Evolutionary conservation across 2,797 vertebrate genomes (phyloP).

Genomic region (Amazonetta brasiliensis): DNA sequence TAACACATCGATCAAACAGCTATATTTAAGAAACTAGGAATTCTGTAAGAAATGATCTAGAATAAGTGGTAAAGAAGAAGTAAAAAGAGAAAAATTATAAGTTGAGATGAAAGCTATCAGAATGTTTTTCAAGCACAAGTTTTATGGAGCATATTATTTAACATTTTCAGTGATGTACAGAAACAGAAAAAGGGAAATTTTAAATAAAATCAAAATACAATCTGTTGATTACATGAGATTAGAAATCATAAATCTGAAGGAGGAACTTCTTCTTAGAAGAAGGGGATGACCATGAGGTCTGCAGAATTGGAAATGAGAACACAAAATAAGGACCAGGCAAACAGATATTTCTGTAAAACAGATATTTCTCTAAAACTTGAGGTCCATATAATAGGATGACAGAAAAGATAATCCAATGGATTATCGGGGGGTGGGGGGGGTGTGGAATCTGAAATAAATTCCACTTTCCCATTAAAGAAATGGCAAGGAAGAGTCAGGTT

Average conservation of each 20-base stretch:
- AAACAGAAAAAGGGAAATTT: neutral
- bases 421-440: no score
- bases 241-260: neutral
- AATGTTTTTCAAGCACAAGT: neutral
- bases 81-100: neutral
- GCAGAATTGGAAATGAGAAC: neutral
- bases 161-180: neutral
- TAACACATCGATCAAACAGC: neutral
- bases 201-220: neutral
- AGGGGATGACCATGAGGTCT: neutral
- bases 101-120: neutral
- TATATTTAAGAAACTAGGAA: neutral
- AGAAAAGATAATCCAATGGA: neutral
- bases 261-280: neutral
- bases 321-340: neutral
- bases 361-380: neutral
- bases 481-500: neutral
- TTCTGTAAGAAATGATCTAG: neutral
- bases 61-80: neutral
- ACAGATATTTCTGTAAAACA: neutral
- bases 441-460: rapidly evolving
- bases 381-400: neutral
- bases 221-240: neutral
- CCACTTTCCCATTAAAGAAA: neutral
- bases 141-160: neutral